Percentiles rank a stretch among this genome's conserved stretches.
phyloP scores from a whole-genome alignment of 64 coral and sea anemone genomes.

The Stylophora pistillata region DNA sequence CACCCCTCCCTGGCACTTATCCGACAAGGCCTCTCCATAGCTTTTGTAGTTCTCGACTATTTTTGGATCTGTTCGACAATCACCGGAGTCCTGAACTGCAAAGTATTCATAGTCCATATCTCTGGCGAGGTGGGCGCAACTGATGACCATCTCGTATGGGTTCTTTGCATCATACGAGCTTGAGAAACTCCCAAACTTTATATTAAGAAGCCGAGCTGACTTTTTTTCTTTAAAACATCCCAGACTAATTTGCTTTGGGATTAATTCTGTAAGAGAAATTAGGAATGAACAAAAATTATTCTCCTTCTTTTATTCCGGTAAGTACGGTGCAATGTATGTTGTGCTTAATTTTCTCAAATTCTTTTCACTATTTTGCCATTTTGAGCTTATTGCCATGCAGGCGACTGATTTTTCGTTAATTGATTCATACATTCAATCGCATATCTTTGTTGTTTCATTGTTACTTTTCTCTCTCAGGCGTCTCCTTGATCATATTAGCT shows the following conservation, averaged over 20 bases:
- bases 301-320: neutral
- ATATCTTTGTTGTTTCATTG: too few species aligned
- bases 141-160: neutral
- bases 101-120: slow-evolving; percentile 33
- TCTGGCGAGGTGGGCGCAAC: slow-evolving; percentile 13
- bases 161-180: neutral
- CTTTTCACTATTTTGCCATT: too few species aligned
- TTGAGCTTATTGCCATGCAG: too few species aligned
- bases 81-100: neutral
- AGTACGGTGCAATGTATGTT: too few species aligned
- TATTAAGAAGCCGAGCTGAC: neutral
- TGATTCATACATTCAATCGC: too few species aligned
- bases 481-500: too few species aligned
- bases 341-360: too few species aligned
- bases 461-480: too few species aligned
- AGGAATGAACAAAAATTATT: neutral
- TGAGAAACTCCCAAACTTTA: neutral
- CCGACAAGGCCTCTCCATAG: neutral
- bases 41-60: neutral
- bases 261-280: neutral
- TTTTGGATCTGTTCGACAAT: neutral
- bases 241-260: neutral
- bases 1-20: slow-evolving; percentile 22
- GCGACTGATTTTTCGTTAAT: too few species aligned
- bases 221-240: slow-evolving; percentile 3